Percentiles rank a stretch among this genome's conserved stretches.
Evolutionary conservation across 92 coral and sea anemone species (phyloP).

Genomic region (Scolanthus callimorphus): DNA sequence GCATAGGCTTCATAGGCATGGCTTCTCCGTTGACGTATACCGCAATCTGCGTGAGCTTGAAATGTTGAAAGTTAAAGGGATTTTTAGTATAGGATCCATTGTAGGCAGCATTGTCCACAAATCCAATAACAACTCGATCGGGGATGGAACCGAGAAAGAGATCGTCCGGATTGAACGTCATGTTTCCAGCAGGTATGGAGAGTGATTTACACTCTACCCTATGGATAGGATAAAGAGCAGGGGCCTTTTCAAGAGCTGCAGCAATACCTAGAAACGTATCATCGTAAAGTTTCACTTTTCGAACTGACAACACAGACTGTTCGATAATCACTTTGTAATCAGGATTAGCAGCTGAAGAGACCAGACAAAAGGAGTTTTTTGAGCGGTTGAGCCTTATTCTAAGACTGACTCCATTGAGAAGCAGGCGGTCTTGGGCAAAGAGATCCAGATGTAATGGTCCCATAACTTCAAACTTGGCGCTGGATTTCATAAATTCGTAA

Average conservation of each 20-base stretch:
- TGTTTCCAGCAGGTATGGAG: no score
- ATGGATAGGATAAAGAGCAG: no score
- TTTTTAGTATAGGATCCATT: not conserved
- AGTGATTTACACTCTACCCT: no score
- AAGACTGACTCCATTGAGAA: not conserved
- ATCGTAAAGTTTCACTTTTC: no score
- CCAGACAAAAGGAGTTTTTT: no score
- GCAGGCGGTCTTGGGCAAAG: not conserved
- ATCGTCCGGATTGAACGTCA: not conserved
- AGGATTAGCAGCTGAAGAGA: no score
- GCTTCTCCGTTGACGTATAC: not conserved
- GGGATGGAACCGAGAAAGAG: not conserved
- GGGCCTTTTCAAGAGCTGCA: no score
- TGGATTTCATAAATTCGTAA: not conserved
- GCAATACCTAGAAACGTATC: no score
- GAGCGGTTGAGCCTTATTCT: not conserved
- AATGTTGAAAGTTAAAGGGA: not conserved
- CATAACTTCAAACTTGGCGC: not conserved
- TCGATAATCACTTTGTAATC: constrained; percentile 7
- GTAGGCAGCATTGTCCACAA: not conserved
- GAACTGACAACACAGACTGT: no score
- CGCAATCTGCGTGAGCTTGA: not conserved
- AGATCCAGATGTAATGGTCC: not conserved
- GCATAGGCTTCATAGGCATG: no score
- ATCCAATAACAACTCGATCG: not conserved